Evolutionary conservation across 30 jellyfish, hydroid and myxozoan genomes (phyloP), one percentile per base, ranked within the genome.

Genomic region (Aurelia aurita complex sp. Pacific): DNA sequence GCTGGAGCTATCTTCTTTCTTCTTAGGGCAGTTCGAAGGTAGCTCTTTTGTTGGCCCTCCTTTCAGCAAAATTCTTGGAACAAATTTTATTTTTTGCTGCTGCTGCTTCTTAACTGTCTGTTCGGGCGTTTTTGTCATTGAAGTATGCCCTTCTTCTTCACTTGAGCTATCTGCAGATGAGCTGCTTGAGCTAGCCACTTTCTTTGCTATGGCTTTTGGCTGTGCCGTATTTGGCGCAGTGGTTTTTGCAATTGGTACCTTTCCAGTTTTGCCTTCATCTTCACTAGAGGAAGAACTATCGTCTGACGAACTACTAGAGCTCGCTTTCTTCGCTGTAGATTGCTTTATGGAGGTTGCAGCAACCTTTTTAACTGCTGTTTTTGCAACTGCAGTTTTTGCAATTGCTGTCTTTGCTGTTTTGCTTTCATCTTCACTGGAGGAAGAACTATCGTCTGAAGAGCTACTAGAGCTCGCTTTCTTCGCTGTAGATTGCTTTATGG

Each of bases 361-460:
- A 40, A 40, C 52, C 52, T 40, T 40, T 40, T 2, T 40, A 2
- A 40, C 52, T 50, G 76, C 86, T 2, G 35, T 51, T 60, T 59
- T 60, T 32, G 65, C 66, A 32, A 42, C 51, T 60, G 34, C 67
- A 33, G 32, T 57, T 15, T 19, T 36, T 10, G 40, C 76, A 3
- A 64, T 33, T 9, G 43, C 43, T 15, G 43, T 33, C 63, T 76
- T 60, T 51, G 3, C 40, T 8, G 16, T 13, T 23, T 23, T 62
- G 61, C 63, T 43, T 61, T 76, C 86, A 9, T 76, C 86, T 14
- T 76, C 86, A 59, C 86, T 76, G 6, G 86, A 76, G 6, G 86
- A 55, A 59, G 52, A 40, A 40, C 52, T 40, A 40, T 59, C 69
- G 3, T 59, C 76, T 17, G 86, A 76, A 7, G 86, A 76, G 18